phyloP scores from a whole-genome alignment of 2,888 invertebrate genomes.

The Volucella zonaria region DNA sequence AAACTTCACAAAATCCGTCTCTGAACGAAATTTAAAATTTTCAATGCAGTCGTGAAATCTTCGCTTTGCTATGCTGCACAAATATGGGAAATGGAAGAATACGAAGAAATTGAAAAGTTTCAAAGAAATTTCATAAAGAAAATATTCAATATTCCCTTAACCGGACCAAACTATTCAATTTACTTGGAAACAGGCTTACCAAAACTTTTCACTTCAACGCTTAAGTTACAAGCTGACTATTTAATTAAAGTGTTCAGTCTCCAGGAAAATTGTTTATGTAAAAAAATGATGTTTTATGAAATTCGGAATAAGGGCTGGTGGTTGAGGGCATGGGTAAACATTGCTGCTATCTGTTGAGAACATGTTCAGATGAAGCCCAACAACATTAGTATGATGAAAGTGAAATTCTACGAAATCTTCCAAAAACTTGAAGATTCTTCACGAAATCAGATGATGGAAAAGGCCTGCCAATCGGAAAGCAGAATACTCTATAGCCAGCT shows the following conservation, averaged over 20 bases:
- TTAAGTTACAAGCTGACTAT: conserved; percentile 1
- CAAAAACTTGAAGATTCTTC: no score
- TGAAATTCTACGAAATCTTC: no score
- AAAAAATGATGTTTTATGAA: neutral
- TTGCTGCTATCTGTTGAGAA: neutral
- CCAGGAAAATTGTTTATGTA: neutral
- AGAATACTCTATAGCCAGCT: no score
- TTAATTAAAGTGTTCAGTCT: neutral
- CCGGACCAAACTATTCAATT: neutral
- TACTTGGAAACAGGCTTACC: conserved; percentile 10
- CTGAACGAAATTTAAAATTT: no score
- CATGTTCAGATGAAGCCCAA: neutral
- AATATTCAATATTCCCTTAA: neutral
- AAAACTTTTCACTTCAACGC: neutral
- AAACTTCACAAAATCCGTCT: no score
- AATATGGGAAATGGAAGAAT: no score
- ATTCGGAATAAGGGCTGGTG: conserved; percentile 9
- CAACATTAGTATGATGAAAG: neutral
- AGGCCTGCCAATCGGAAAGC: no score
- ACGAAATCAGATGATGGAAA: no score
- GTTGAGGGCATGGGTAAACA: neutral
- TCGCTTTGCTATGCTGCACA: no score
- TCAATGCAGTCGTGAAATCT: no score
- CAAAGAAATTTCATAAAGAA: conserved; percentile 21
- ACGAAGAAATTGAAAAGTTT: neutral